phyloP scores from a whole-genome alignment of 1,140 invertebrate genomes.

The Trachelipus rathkii region DNA sequence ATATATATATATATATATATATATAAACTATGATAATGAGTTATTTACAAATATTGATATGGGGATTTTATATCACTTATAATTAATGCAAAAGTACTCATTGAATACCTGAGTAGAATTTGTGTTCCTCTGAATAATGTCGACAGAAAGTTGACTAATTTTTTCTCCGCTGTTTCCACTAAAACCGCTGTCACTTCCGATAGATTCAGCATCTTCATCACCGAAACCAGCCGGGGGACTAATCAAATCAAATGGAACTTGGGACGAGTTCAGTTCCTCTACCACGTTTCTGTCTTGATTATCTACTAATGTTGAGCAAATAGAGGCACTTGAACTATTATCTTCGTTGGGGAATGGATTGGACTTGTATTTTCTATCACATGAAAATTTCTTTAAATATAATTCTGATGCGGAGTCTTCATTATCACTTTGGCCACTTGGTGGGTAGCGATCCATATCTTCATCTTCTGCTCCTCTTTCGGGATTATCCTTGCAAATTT shows the following conservation, averaged over 20 bases:
- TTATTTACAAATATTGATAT: too few species aligned
- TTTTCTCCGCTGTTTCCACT: constrained; percentile 35
- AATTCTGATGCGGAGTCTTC: constrained; percentile 25
- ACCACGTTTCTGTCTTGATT: not conserved
- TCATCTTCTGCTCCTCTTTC: constrained; percentile 4
- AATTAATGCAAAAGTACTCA: constrained; percentile 24
- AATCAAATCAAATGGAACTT: constrained; percentile 19
- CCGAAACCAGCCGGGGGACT: constrained; percentile 37
- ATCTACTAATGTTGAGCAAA: constrained; percentile 12
- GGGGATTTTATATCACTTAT: too few species aligned
- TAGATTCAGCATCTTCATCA: constrained; percentile 31
- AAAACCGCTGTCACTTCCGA: constrained; percentile 38
- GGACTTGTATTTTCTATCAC: constrained; percentile 21
- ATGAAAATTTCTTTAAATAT: not conserved
- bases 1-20: too few species aligned
- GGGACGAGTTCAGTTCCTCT: not conserved
- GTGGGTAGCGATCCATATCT: constrained; percentile 35
- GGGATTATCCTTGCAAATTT: not conserved
- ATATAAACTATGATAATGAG: too few species aligned
- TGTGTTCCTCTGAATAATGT: constrained; percentile 17
- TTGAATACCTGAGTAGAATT: constrained; percentile 8
- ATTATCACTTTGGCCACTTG: constrained; percentile 38
- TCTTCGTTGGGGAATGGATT: constrained; percentile 11
- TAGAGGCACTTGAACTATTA: constrained; percentile 20
- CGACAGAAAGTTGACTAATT: not conserved